Evolutionary conservation across 2,888 invertebrate genomes (phyloP).

Genomic region (Macropis europaea): DNA sequence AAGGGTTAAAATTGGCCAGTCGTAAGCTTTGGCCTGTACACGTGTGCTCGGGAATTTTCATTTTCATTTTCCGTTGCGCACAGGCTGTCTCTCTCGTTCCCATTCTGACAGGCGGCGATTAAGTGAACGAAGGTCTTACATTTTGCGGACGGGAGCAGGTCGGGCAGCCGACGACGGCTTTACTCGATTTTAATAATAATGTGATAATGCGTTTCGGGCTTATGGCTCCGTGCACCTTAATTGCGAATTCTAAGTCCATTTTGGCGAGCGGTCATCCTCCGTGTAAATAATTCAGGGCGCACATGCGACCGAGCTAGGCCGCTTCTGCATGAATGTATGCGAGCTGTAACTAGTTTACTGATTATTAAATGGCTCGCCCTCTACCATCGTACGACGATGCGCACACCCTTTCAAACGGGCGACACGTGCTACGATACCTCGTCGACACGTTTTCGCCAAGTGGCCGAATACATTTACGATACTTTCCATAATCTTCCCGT

Average conservation of each 20-base stretch:
- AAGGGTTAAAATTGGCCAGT: slow-evolving; percentile 36
- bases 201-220: slow-evolving; percentile 64
- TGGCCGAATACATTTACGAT: slow-evolving; percentile 40
- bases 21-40: slow-evolving; percentile 1
- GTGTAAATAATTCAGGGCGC: slow-evolving; percentile 67
- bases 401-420: slow-evolving; percentile 49
- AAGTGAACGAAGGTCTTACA: slow-evolving; percentile 52
- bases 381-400: slow-evolving; percentile 41
- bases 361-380: slow-evolving; percentile 65
- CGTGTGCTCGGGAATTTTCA: slow-evolving; percentile 32
- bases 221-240: slow-evolving; percentile 59
- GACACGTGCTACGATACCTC: slow-evolving; percentile 41
- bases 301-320: slow-evolving; percentile 63
- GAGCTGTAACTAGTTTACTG: slow-evolving; percentile 66
- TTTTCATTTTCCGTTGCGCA: slow-evolving; percentile 1
- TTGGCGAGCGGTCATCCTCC: slow-evolving; percentile 66
- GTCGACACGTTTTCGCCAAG: slow-evolving; percentile 39
- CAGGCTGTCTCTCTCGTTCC: slow-evolving; percentile 7
- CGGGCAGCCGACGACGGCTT: slow-evolving; percentile 42
- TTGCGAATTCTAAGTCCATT: slow-evolving; percentile 69
- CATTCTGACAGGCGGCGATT: slow-evolving; percentile 17
- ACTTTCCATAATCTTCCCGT: slow-evolving; percentile 39
- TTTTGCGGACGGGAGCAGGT: slow-evolving; percentile 41
- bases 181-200: slow-evolving; percentile 66
- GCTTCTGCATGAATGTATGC: slow-evolving; percentile 60